These are phyloP conservation scores for Pristionchus pacificus DNA, from an alignment of 1,140 invertebrate species.

Conservation along the genomic window DNA sequence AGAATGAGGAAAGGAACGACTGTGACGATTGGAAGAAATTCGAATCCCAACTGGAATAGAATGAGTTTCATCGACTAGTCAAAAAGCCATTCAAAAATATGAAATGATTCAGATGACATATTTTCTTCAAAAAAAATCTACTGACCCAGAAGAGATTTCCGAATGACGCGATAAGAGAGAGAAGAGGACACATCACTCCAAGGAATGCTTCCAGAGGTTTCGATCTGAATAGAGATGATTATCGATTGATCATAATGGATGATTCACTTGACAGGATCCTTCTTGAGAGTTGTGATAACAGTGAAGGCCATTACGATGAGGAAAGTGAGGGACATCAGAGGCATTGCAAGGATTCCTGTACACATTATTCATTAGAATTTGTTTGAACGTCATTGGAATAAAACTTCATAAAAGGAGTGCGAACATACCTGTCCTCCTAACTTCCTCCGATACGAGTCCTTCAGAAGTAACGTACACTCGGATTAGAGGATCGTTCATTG, in stretches of 20 bases:
- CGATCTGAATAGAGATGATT: slow-evolving; percentile 14
- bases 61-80: not conserved
- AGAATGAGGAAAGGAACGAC: slow-evolving; percentile 55
- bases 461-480: slow-evolving; percentile 50
- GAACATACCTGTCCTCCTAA: slow-evolving; percentile 46
- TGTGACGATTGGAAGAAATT: slow-evolving; percentile 51
- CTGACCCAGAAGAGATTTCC: slow-evolving; percentile 52
- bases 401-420: slow-evolving; percentile 13
- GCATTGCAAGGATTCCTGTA: slow-evolving; percentile 46
- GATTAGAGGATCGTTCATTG: slow-evolving; percentile 44
- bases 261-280: slow-evolving; percentile 38
- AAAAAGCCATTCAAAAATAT: slow-evolving; percentile 1
- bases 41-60: slow-evolving; percentile 47
- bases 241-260: too few species aligned
- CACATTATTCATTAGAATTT: too few species aligned
- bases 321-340: slow-evolving; percentile 46
- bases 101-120: not conserved
- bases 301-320: slow-evolving; percentile 49
- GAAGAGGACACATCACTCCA: slow-evolving; percentile 50
- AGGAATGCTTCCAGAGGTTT: slow-evolving; percentile 54
- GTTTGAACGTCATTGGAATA: too few species aligned
- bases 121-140: not conserved
- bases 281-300: slow-evolving; percentile 47
- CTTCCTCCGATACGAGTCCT: slow-evolving; percentile 54
- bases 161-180: slow-evolving; percentile 50